phyloP scores from a whole-genome alignment of 2,113 vertebrate species.

The Hyperopisus bebe region DNA sequence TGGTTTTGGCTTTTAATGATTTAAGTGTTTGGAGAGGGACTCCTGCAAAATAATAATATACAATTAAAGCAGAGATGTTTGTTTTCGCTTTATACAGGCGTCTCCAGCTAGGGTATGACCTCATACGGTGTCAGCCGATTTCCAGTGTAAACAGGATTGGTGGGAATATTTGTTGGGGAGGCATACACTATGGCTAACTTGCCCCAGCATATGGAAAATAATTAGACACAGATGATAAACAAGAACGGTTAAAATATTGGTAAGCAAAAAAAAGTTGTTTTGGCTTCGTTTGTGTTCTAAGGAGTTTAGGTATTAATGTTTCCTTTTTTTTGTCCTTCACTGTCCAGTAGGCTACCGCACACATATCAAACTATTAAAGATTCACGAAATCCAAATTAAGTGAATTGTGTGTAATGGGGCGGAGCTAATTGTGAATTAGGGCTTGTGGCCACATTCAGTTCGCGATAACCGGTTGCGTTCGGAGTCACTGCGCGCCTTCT shows the following conservation, averaged over 20 bases:
- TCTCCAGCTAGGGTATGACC: not conserved
- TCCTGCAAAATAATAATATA: not conserved
- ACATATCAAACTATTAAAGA: not conserved
- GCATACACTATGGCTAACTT: not conserved
- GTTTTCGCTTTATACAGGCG: not conserved
- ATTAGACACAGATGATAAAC: not conserved
- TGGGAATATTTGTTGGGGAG: not conserved
- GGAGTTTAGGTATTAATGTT: not conserved
- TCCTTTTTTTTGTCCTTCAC: not conserved
- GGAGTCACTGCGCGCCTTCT: not conserved
- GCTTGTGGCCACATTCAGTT: not conserved
- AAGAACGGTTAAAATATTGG: not conserved
- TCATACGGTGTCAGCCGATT: not conserved
- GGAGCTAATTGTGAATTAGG: not conserved
- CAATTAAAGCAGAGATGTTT: not conserved
- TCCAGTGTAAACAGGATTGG: not conserved
- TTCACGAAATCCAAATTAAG: not conserved
- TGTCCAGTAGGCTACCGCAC: not conserved
- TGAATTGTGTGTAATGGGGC: not conserved
- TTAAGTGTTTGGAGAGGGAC: not conserved
- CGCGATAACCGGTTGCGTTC: not conserved
- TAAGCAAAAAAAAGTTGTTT: not conserved
- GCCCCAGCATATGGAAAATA: not conserved
- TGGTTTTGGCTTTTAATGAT: not conserved
- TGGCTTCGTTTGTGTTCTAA: not conserved